Percentiles rank a stretch among this genome's conserved stretches.
Evolutionary conservation across 2,113 vertebrate genomes (phyloP).

Genomic region (Toxostoma redivivum): DNA sequence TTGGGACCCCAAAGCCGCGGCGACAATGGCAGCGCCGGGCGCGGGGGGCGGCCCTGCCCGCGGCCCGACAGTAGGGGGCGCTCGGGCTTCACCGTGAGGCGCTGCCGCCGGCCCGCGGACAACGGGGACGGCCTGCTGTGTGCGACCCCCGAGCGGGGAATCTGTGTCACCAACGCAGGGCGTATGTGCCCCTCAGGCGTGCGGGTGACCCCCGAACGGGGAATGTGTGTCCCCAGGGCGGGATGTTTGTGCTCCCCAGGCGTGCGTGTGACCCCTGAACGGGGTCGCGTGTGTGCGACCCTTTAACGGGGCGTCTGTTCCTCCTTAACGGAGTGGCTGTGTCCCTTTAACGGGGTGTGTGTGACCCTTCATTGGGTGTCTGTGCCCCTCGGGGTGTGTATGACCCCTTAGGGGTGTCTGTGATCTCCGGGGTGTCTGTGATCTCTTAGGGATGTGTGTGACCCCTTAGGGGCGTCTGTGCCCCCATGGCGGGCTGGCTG

Average conservation of each 20-base stretch:
- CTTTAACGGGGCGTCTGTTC: neutral
- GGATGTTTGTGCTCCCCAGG: neutral
- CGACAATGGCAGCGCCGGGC: neutral
- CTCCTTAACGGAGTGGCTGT: neutral
- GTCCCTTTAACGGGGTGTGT: too few relatives aligned
- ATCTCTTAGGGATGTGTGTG: too few relatives aligned
- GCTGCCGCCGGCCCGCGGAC: neutral
- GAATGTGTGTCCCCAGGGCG: too few relatives aligned
- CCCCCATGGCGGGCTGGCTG: too few relatives aligned
- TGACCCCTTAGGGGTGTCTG: too few relatives aligned
- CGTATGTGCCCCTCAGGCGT: too few relatives aligned
- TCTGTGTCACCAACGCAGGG: rapidly evolving
- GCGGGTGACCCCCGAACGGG: too few relatives aligned
- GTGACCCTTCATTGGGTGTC: rapidly evolving
- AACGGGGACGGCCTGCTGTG: neutral
- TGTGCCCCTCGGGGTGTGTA: neutral
- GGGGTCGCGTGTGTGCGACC: neutral
- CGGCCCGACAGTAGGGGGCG: conserved; percentile 83
- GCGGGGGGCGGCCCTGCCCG: neutral
- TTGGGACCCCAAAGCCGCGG: neutral
- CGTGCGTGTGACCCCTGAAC: too few relatives aligned
- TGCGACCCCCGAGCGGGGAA: neutral
- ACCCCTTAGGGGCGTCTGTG: neutral
- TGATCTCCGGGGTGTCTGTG: neutral
- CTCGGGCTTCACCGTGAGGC: conserved; percentile 74